Conservation (phyloP, 2,888 invertebrate species). For the Melinaea marsaeus region DNA sequence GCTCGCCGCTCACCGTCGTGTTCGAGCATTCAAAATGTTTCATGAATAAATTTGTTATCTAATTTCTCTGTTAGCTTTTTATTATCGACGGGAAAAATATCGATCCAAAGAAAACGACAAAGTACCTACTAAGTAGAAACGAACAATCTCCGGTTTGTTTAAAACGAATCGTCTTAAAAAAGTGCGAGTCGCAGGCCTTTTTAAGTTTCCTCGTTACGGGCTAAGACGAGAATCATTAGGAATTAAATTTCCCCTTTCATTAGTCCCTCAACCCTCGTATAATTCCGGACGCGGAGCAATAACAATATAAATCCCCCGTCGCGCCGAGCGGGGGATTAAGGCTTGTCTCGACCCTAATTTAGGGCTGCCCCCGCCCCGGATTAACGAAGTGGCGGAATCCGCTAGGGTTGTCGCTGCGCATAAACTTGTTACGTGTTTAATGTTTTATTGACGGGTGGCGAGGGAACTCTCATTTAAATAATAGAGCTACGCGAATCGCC, state of each 20-base stretch:
- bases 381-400: conserved; percentile 78
- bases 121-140: conserved; percentile 51
- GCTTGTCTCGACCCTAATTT: conserved; percentile 79
- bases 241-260: conserved; percentile 79
- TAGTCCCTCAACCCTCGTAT: conserved; percentile 79
- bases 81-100: conserved; percentile 52
- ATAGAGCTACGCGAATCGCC: conserved; percentile 43
- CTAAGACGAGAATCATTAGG: conserved; percentile 79
- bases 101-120: conserved; percentile 29
- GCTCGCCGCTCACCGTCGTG: conserved; percentile 64
- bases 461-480: conserved; percentile 74
- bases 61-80: conserved; percentile 69
- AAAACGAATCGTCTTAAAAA: conserved; percentile 73
- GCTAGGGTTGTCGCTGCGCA: conserved; percentile 77
- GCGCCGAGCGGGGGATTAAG: conserved; percentile 78
- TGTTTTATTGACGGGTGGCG: conserved; percentile 77
- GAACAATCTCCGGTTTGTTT: conserved; percentile 61
- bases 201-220: conserved; percentile 77
- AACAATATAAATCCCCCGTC: conserved; percentile 79
- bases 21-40: conserved; percentile 73
- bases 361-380: conserved; percentile 77
- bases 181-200: conserved; percentile 71
- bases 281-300: conserved; percentile 78
- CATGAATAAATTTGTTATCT: conserved; percentile 76
- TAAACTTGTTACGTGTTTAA: conserved; percentile 79